Conservation (phyloP, 2,888 invertebrate genomes). For the Asteroscopus sphinx region DNA sequence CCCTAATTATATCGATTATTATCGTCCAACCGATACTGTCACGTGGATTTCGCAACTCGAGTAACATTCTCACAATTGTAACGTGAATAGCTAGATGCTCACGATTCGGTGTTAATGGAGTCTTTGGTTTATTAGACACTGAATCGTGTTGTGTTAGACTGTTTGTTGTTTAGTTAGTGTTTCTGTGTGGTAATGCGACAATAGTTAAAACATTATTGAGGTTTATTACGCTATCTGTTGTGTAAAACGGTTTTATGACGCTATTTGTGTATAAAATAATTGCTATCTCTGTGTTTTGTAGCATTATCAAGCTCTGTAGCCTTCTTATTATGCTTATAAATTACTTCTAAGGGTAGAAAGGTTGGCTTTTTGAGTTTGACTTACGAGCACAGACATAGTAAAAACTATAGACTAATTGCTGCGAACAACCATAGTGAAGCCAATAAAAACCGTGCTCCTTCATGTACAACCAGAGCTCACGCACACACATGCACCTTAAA, state of each 20-base stretch:
- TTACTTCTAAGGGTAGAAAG: no score
- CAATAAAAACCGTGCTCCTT: no score
- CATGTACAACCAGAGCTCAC: no score
- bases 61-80: slow-evolving; percentile 38
- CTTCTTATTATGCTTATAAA: no score
- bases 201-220: background rate
- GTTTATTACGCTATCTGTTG: slow-evolving; percentile 7
- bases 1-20: slow-evolving; percentile 61
- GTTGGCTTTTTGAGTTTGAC: no score
- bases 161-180: slow-evolving; percentile 12
- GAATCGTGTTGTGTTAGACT: slow-evolving; percentile 26
- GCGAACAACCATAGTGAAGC: no score
- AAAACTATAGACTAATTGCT: no score
- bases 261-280: no score
- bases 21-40: slow-evolving; percentile 50
- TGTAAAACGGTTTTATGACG: background rate
- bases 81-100: slow-evolving; percentile 20
- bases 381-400: no score
- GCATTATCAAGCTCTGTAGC: no score
- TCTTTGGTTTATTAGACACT: slow-evolving; percentile 17
- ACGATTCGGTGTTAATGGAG: slow-evolving; percentile 37
- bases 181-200: slow-evolving; percentile 10
- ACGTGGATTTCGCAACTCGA: slow-evolving; percentile 41
- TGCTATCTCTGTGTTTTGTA: no score
- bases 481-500: no score